Evolutionary conservation across 2,888 invertebrate species (phyloP), one percentile per base, ranked within the genome.

Genomic region (Peribatodes rhomboidaria): DNA sequence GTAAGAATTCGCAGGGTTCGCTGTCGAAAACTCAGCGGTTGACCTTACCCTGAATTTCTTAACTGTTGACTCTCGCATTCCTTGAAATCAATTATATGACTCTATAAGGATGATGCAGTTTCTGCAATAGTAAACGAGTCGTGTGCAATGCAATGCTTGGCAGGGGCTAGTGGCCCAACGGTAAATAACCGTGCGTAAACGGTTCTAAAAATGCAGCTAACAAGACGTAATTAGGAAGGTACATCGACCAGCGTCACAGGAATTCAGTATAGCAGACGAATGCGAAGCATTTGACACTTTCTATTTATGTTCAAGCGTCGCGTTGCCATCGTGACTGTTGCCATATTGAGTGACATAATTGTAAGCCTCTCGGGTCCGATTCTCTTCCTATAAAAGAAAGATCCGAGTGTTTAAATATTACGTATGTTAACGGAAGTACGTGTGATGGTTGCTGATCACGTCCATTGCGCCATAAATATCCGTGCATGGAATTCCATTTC

Each of bases 281-380:
- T 83, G 80, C 78, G 79, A 83, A 80, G 79, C 81, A 83, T 86
- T 87, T 86, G 82, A 87, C 87, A 90, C 91, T 91, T 90, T 91
- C 90, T 91, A 90, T 89, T 89, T 89, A 85, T 81, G 85, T 83
- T 78, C 74, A 72, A 78, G 79, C 79, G 78, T 80, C 65, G 81
- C 81, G 73, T 73, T 33, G 55, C 71, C 58, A 73, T 79, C 81
- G 79, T 81, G 80, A 82, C 78, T 78, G 73, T 78, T 80, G 77
- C 77, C 78, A 78, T 84, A 81, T 80, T 78, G 76, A 78, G 76
- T 85, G 84, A 83, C 81, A 85, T 84, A 83, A 86, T 83, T 84
- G 57, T 74, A 73, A 76, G 75, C 72, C 77, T 75, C 67, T 64
- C 61, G 76, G 78, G 71, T 70, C 65, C 55, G 60, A 62, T 61